These are phyloP conservation scores for Sylvilagus bachmani DNA, from an alignment of 2,113 vertebrate species.

Conservation along the genomic window DNA sequence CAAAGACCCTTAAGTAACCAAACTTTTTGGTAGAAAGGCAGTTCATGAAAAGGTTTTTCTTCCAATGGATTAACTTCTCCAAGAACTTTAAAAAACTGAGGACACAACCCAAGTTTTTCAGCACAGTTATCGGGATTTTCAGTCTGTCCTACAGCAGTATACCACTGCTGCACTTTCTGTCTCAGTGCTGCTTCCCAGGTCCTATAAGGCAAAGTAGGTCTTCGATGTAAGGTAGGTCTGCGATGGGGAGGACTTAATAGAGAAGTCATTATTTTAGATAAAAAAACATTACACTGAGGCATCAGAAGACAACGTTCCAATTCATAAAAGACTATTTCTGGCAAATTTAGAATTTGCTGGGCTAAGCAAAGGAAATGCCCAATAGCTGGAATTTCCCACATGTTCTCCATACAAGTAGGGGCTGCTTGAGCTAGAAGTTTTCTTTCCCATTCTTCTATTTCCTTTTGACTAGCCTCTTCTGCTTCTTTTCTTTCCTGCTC, in stretches of 20 bases:
- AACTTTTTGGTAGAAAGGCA: constrained; percentile 95
- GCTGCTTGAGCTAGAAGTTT: constrained; percentile 93
- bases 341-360: constrained; percentile 96
- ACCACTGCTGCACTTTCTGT: constrained; percentile 95
- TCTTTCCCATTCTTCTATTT: constrained; percentile 97
- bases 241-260: constrained; percentile 94
- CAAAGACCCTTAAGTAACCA: constrained; percentile 98
- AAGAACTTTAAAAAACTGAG: constrained; percentile 94
- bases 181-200: constrained; percentile 96
- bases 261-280: constrained; percentile 98
- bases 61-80: constrained; percentile 95
- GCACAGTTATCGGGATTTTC: constrained; percentile 92
- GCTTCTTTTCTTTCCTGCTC: constrained; percentile 97
- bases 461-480: constrained; percentile 96
- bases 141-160: constrained; percentile 91
- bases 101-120: constrained; percentile 95
- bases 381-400: constrained; percentile 99
- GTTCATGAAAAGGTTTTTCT: constrained; percentile 94
- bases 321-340: constrained; percentile 98
- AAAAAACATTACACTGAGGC: constrained; percentile 96
- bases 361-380: constrained; percentile 99
- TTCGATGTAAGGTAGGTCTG: constrained; percentile 93
- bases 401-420: constrained; percentile 92
- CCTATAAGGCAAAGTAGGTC: constrained; percentile 94
- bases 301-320: constrained; percentile 98